phyloP scores from a whole-genome alignment of 2,888 invertebrate species.

The Xanthia togata region DNA sequence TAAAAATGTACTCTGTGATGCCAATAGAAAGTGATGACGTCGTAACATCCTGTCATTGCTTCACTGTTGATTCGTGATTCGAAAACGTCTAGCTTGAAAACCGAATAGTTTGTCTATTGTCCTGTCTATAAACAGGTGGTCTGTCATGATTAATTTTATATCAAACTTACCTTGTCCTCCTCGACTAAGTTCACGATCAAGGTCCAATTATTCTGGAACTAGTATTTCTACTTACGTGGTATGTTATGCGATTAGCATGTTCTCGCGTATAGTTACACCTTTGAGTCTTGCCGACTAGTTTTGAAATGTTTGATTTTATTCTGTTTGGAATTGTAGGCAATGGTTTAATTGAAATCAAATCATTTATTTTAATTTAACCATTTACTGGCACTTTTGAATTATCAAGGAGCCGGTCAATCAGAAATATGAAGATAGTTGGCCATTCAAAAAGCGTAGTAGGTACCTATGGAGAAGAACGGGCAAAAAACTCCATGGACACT shows the following conservation, averaged over 20 bases:
- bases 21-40: background rate
- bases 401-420: no score
- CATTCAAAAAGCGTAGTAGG: no score
- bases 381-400: no score
- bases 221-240: conserved; percentile 55
- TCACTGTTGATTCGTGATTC: background rate
- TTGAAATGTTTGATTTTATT: background rate
- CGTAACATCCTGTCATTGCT: background rate
- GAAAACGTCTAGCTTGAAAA: background rate
- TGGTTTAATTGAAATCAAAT: no score
- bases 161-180: conserved; percentile 44
- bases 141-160: conserved; percentile 21
- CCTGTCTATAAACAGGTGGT: no score
- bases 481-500: no score
- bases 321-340: background rate
- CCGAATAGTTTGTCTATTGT: no score
- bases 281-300: background rate
- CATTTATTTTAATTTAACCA: no score
- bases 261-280: conserved; percentile 25
- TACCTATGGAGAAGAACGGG: no score
- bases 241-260: conserved; percentile 40
- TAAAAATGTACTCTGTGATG: no score
- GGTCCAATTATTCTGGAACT: conserved; percentile 56
- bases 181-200: conserved; percentile 64
- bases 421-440: no score